phyloP scores from a whole-genome alignment of 2,797 vertebrate genomes.

The Molothrus ater region DNA sequence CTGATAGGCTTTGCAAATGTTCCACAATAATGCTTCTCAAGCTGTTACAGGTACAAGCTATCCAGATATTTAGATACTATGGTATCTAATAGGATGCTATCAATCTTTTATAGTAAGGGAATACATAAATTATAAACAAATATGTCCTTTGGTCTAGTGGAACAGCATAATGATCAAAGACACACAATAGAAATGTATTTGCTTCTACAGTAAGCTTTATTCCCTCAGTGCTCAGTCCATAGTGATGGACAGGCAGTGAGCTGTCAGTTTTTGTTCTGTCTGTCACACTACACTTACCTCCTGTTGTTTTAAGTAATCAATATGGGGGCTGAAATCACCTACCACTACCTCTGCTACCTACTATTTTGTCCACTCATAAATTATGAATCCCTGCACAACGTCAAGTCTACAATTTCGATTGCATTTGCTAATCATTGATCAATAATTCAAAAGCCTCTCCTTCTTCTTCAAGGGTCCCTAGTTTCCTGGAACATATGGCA shows the following conservation, averaged over 20 bases:
- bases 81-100: constrained; percentile 73
- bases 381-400: constrained; percentile 90
- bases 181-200: constrained; percentile 81
- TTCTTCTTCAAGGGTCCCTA: constrained; percentile 89
- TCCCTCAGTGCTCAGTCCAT: constrained; percentile 69
- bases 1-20: constrained; percentile 23
- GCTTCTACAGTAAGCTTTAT: constrained; percentile 67
- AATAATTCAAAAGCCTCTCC: constrained; percentile 94
- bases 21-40: constrained; percentile 39
- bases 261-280: constrained; percentile 85
- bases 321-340: constrained; percentile 96
- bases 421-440: constrained; percentile 99
- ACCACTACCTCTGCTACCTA: constrained; percentile 89
- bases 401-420: constrained; percentile 97
- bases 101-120: constrained; percentile 79
- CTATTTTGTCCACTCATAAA: constrained; percentile 98
- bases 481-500: constrained; percentile 93
- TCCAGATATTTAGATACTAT: constrained; percentile 73
- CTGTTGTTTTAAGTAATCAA: constrained; percentile 98
- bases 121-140: constrained; percentile 85
- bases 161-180: constrained; percentile 80
- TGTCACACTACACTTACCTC: constrained; percentile 93
- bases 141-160: constrained; percentile 77
- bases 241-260: constrained; percentile 78
- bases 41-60: constrained; percentile 73